phyloP scores from a whole-genome alignment of 1,140 invertebrate genomes.

The Temnothorax longispinosus region DNA sequence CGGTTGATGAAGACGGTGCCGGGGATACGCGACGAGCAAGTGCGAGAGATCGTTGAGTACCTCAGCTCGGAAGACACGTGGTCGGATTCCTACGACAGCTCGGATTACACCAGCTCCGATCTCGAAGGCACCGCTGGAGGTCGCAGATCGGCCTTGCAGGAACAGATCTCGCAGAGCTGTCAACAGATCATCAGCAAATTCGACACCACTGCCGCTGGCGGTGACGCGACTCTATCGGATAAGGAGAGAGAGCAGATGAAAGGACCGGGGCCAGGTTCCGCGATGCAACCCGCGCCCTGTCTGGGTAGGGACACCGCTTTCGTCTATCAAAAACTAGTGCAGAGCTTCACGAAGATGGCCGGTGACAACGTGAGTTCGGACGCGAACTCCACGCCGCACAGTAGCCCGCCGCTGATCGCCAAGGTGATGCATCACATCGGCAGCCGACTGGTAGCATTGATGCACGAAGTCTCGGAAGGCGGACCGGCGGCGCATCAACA shows the following conservation, averaged over 20 bases:
- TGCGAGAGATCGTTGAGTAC: constrained; percentile 96
- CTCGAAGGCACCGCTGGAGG: constrained; percentile 90
- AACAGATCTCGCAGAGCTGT: constrained; percentile 95
- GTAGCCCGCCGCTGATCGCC: constrained; percentile 94
- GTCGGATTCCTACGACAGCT: constrained; percentile 96
- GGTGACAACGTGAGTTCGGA: constrained; percentile 84
- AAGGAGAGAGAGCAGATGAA: constrained; percentile 82
- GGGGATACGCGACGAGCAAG: constrained; percentile 95
- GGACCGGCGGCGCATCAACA: constrained; percentile 85
- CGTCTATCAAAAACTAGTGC: constrained; percentile 93
- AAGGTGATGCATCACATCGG: constrained; percentile 97
- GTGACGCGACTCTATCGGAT: constrained; percentile 84
- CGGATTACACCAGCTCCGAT: constrained; percentile 95
- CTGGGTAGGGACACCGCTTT: constrained; percentile 91
- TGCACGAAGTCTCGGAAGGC: constrained; percentile 95
- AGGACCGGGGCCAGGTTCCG: background rate
- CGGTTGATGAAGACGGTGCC: constrained; percentile 96
- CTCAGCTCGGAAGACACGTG: constrained; percentile 96
- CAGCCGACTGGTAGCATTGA: constrained; percentile 94
- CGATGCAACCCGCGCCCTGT: constrained; percentile 74
- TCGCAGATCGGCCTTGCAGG: constrained; percentile 91
- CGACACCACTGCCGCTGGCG: constrained; percentile 86
- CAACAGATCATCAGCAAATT: constrained; percentile 95
- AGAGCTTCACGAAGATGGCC: constrained; percentile 92
- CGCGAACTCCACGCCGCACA: constrained; percentile 87